Percentiles rank a stretch among this genome's conserved stretches.
phyloP scores from a whole-genome alignment of 2,888 invertebrate genomes.

The Leptarthrus brevirostris region DNA sequence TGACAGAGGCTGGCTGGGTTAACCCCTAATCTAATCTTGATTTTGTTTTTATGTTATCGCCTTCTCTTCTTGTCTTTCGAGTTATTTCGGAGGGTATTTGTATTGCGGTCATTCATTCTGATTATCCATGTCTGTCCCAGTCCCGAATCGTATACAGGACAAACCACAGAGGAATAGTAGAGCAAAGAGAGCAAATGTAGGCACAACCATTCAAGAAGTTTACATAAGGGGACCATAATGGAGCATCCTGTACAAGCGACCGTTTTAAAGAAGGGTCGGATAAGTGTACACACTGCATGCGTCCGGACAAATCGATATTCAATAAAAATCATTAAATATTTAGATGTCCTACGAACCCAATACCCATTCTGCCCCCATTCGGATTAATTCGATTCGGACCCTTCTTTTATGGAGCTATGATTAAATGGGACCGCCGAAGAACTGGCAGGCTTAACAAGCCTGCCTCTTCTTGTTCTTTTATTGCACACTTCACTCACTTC shows the following conservation, averaged over 20 bases:
- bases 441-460: neutral
- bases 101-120: slow-evolving; percentile 45
- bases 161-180: slow-evolving; percentile 40
- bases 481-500: slow-evolving; percentile 8
- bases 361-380: slow-evolving; percentile 12
- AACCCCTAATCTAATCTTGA: slow-evolving; percentile 44
- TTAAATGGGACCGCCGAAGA: slow-evolving; percentile 13
- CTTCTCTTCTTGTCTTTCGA: neutral
- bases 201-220: slow-evolving; percentile 39
- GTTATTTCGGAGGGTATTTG: slow-evolving; percentile 37
- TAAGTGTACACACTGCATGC: slow-evolving; percentile 10
- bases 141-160: slow-evolving; percentile 26
- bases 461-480: neutral
- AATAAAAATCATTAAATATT: slow-evolving; percentile 48
- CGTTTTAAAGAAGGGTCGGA: slow-evolving; percentile 36
- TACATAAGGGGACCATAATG: slow-evolving; percentile 11
- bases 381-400: slow-evolving; percentile 41
- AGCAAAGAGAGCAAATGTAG: slow-evolving; percentile 8
- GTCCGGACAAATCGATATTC: slow-evolving; percentile 40
- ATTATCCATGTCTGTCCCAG: slow-evolving; percentile 40
- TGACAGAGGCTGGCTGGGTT: neutral
- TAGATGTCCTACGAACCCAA: slow-evolving; percentile 33
- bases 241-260: neutral
- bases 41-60: slow-evolving; percentile 43
- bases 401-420: slow-evolving; percentile 6